These are phyloP conservation scores for Myanophis thanlyinensis DNA, from an alignment of 2,113 vertebrate genomes.

Conservation along the genomic window DNA sequence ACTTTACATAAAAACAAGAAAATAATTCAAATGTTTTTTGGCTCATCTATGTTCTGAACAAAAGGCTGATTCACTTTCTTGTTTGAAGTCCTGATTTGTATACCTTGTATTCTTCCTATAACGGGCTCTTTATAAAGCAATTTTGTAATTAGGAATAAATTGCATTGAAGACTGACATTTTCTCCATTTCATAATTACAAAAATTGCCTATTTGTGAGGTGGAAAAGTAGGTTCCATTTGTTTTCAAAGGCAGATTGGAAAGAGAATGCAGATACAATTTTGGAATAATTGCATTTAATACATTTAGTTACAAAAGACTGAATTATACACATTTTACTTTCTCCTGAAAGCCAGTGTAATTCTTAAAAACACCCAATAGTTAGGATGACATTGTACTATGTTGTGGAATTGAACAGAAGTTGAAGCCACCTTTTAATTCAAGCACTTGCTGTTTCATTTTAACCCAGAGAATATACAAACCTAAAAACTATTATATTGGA, in stretches of 20 bases:
- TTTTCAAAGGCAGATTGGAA: constrained; percentile 44
- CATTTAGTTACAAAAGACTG: constrained; percentile 41
- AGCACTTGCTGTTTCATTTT: background rate
- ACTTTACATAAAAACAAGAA: constrained; percentile 1
- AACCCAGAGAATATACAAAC: background rate
- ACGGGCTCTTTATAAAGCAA: constrained; percentile 3
- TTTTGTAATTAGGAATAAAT: constrained; percentile 3
- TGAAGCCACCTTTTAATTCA: background rate
- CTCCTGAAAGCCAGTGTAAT: background rate
- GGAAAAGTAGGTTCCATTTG: background rate
- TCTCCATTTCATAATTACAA: constrained; percentile 1
- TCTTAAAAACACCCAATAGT: background rate
- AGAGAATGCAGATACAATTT: constrained; percentile 38
- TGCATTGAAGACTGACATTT: background rate
- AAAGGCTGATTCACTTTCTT: background rate
- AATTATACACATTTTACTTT: constrained; percentile 16
- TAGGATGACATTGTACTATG: background rate
- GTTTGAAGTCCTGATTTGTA: constrained; percentile 14
- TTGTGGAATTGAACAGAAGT: fast-evolving
- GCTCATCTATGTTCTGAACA: constrained; percentile 18
- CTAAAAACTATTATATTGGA: background rate
- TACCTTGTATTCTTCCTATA: background rate
- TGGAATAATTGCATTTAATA: constrained; percentile 49
- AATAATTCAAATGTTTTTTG: constrained; percentile 3
- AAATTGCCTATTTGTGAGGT: background rate